Conservation (phyloP, 2,888 invertebrate species). For the Chrysopilus asiliformis region DNA sequence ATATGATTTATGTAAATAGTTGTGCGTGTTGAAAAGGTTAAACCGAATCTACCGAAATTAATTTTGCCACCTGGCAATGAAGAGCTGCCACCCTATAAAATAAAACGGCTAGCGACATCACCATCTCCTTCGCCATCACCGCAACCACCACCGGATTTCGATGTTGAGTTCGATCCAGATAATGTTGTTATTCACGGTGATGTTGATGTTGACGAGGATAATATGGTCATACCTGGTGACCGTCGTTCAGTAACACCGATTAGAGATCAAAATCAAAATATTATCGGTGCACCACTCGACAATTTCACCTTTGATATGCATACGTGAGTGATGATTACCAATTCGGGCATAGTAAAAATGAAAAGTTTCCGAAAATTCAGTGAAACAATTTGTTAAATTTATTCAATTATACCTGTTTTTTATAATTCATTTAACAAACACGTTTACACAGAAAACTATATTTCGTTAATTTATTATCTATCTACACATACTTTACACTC, state of each 20-base stretch:
- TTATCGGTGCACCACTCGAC: slow-evolving; percentile 20
- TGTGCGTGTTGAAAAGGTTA: slow-evolving; percentile 35
- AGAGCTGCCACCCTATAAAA: slow-evolving; percentile 12
- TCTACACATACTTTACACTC: no score
- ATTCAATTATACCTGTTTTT: no score
- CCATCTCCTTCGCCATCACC: slow-evolving; percentile 30
- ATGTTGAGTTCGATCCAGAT: slow-evolving; percentile 34
- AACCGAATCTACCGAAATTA: slow-evolving; percentile 34
- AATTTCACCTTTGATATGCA: slow-evolving; percentile 30
- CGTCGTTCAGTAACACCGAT: slow-evolving; percentile 26
- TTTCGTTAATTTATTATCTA: no score
- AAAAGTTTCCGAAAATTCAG: no score
- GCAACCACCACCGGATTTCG: slow-evolving; percentile 28
- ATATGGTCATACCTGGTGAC: slow-evolving; percentile 28
- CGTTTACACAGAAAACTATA: no score
- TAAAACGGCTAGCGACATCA: slow-evolving; percentile 14
- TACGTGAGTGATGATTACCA: slow-evolving; percentile 34
- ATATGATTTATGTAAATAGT: slow-evolving; percentile 20
- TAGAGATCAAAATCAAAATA: slow-evolving; percentile 14
- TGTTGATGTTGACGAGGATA: slow-evolving; percentile 25
- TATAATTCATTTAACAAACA: no score
- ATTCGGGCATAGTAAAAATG: no score
- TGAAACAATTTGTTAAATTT: no score
- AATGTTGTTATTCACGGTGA: slow-evolving; percentile 27
- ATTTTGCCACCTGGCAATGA: slow-evolving; percentile 31